These are phyloP conservation scores for Rhyacophila evoluta DNA, from an alignment of 2,888 invertebrate genomes.

Conservation along the genomic window DNA sequence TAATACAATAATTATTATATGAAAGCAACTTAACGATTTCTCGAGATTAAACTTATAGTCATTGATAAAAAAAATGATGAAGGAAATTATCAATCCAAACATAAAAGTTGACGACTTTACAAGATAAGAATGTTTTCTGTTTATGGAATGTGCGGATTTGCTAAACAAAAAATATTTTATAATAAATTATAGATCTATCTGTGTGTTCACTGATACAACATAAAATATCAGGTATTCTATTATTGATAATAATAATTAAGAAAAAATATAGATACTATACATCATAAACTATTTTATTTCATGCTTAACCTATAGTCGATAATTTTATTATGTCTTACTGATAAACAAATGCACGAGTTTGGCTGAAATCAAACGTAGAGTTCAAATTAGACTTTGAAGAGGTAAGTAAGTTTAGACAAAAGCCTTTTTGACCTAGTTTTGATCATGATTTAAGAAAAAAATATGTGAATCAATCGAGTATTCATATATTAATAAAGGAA, in stretches of 20 bases:
- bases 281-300: neutral
- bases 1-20: neutral
- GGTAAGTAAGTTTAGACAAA: neutral
- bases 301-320: neutral
- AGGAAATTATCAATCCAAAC: neutral
- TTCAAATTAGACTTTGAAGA: neutral
- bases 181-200: slow-evolving; percentile 6
- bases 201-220: neutral
- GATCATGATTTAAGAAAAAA: neutral
- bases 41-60: neutral
- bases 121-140: neutral
- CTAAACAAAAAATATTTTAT: neutral
- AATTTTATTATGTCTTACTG: neutral
- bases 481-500: neutral
- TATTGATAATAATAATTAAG: neutral
- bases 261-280: neutral
- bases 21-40: slow-evolving; percentile 1
- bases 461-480: neutral
- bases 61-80: neutral
- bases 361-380: neutral
- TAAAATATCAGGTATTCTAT: neutral
- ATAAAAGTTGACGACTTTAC: neutral
- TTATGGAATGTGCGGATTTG: neutral
- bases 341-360: neutral
- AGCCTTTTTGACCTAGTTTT: neutral